These are phyloP conservation scores for Heteractis magnifica DNA, from an alignment of 92 coral and sea anemone genomes.

Conservation along the genomic window DNA sequence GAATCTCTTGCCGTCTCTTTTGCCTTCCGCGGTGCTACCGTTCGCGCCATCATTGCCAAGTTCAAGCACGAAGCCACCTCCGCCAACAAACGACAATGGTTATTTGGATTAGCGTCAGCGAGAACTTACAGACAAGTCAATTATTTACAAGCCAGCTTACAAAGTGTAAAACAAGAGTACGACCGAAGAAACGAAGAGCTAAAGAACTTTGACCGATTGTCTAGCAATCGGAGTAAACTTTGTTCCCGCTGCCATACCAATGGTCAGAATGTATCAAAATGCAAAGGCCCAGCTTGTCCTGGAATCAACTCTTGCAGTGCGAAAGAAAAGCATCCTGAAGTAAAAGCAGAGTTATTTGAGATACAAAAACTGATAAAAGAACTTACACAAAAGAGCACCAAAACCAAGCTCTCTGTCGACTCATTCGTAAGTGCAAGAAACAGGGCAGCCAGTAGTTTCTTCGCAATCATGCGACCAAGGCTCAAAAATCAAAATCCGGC, in stretches of 20 bases:
- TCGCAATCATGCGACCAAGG: slow-evolving; percentile 28
- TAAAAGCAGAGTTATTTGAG: neutral
- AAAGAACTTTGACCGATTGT: neutral
- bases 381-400: slow-evolving; percentile 19
- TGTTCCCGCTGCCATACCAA: slow-evolving; percentile 33
- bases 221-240: neutral
- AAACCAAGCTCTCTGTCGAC: slow-evolving; percentile 11
- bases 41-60: neutral
- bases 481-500: slow-evolving; percentile 12
- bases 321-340: too few species aligned
- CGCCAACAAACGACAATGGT: neutral
- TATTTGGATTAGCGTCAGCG: neutral
- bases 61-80: neutral
- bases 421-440: slow-evolving; percentile 11
- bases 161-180: slow-evolving; percentile 22
- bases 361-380: slow-evolving; percentile 21
- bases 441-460: slow-evolving; percentile 16
- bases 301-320: too few species aligned
- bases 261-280: slow-evolving; percentile 33
- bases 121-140: slow-evolving; percentile 25
- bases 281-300: neutral
- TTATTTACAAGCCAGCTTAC: slow-evolving; percentile 18
- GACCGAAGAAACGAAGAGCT: slow-evolving; percentile 12
- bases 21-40: neutral
- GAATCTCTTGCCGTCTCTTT: slow-evolving; percentile 8